Evolutionary conservation across 2,113 vertebrate genomes (phyloP).

Genomic region (Nasalis larvatus): DNA sequence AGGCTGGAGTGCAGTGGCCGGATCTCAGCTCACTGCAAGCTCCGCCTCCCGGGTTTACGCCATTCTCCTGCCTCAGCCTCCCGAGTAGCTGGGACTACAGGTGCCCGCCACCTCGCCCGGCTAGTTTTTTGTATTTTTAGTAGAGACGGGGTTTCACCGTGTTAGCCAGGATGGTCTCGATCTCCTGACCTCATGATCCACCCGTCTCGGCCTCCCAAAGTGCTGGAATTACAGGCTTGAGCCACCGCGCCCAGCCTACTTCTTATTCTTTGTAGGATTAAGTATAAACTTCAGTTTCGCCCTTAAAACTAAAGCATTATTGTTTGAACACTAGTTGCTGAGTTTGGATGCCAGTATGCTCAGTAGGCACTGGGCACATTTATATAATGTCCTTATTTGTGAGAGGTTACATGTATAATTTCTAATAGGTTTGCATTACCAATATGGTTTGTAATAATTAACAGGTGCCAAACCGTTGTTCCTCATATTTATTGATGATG

Average conservation of each 20-base stretch:
- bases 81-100: no score
- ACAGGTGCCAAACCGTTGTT: neutral
- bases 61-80: no score
- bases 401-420: neutral
- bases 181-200: no score
- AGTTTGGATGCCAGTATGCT: neutral
- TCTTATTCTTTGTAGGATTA: neutral
- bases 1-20: no score
- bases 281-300: neutral
- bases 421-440: neutral
- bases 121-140: no score
- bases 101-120: no score
- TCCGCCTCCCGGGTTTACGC: no score
- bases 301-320: neutral
- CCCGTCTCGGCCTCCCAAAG: no score
- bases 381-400: conserved; percentile 8
- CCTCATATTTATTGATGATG: neutral
- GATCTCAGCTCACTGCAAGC: no score
- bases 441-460: neutral
- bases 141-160: no score
- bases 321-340: neutral
- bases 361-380: neutral
- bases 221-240: no score
- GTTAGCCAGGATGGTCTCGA: no score
- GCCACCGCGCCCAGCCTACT: neutral